These are phyloP conservation scores for Echinometra lucunter DNA, from an alignment of 53 echinoderm and acorn worm genomes.

Conservation along the genomic window DNA sequence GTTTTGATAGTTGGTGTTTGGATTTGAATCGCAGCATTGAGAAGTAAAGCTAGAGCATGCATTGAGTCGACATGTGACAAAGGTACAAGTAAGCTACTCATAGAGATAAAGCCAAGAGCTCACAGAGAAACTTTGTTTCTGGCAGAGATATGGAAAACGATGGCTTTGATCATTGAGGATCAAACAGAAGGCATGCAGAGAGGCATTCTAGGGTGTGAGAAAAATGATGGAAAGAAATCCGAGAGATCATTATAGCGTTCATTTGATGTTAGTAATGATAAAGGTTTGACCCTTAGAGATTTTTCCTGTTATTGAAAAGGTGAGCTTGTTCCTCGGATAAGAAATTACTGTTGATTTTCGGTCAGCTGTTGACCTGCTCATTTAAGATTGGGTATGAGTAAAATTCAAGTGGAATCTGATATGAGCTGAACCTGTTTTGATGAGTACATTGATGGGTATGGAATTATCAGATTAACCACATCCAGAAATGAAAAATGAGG, in stretches of 20 bases:
- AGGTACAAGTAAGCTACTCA: background rate
- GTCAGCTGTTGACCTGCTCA: background rate
- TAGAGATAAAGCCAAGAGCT: constrained; percentile 27
- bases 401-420: background rate
- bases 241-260: background rate
- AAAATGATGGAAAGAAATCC: too few species aligned
- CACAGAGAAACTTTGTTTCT: constrained; percentile 17
- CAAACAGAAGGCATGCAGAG: background rate
- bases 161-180: background rate
- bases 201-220: background rate
- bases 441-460: background rate
- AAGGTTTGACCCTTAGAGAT: background rate
- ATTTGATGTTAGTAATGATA: background rate
- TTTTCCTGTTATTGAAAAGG: background rate
- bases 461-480: background rate
- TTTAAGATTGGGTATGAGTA: background rate
- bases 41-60: background rate
- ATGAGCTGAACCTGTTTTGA: background rate
- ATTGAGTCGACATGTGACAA: constrained; percentile 4
- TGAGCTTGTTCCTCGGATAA: background rate
- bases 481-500: background rate
- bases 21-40: background rate
- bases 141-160: background rate
- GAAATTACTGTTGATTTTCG: background rate
- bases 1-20: background rate